Evolutionary conservation across 2,888 invertebrate species (phyloP).

Genomic region (Drosophila borborema): DNA sequence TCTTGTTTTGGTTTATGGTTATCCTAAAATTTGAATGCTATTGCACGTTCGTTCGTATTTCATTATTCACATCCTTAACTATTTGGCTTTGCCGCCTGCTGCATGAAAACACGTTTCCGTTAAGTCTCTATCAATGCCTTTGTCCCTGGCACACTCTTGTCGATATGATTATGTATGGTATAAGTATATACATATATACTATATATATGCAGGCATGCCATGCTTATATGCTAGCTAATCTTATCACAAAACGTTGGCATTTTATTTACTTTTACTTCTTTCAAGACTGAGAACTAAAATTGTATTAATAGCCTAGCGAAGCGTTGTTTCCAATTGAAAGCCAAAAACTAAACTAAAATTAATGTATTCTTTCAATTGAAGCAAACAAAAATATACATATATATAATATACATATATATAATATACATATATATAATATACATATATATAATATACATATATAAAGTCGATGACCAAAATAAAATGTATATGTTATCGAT

Average conservation of each 20-base stretch:
- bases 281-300: conserved; percentile 17
- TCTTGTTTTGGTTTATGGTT: background rate
- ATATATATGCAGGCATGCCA: background rate
- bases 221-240: conserved; percentile 16
- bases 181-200: background rate
- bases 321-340: conserved; percentile 3
- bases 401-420: no score
- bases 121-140: conserved; percentile 9
- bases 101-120: conserved; percentile 20
- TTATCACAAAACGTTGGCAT: conserved; percentile 20
- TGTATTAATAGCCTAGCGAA: background rate
- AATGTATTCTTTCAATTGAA: background rate
- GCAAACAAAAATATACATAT: no score
- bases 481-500: no score
- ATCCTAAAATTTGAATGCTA: background rate
- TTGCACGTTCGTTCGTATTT: conserved; percentile 27
- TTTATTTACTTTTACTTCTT: background rate
- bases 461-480: no score
- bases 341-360: background rate
- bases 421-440: no score
- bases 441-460: no score
- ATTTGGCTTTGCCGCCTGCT: conserved; percentile 5
- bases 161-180: conserved; percentile 3
- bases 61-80: conserved; percentile 14
- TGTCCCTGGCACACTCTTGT: conserved; percentile 29